phyloP scores from a whole-genome alignment of 2,113 vertebrate genomes.

The Podocnemis expansa region DNA sequence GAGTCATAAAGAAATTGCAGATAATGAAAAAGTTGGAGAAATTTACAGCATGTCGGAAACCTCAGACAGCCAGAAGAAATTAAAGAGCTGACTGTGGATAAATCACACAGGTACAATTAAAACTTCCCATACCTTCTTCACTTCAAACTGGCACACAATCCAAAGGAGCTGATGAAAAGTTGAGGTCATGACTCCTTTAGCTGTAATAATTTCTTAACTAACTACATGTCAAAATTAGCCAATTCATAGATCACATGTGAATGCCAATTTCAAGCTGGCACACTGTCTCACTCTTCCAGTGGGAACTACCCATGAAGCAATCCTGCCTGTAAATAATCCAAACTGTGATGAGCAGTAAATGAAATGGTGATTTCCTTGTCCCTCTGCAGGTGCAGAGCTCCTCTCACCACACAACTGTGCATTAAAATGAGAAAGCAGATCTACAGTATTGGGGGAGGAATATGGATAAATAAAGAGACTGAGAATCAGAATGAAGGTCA shows the following conservation, averaged over 20 bases:
- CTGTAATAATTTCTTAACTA: slow-evolving; percentile 80
- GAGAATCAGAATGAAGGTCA: slow-evolving; percentile 34
- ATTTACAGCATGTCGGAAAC: slow-evolving; percentile 96
- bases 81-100: slow-evolving; percentile 87
- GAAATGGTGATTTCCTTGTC: slow-evolving; percentile 46
- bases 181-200: slow-evolving; percentile 78
- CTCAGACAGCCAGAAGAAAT: slow-evolving; percentile 88
- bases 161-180: slow-evolving; percentile 82
- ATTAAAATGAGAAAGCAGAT: slow-evolving; percentile 74
- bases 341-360: slow-evolving; percentile 48
- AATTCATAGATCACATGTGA: slow-evolving; percentile 66
- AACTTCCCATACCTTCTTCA: slow-evolving; percentile 82
- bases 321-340: slow-evolving; percentile 67
- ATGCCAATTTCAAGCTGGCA: slow-evolving; percentile 58
- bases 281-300: slow-evolving; percentile 32
- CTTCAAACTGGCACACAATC: slow-evolving; percentile 81
- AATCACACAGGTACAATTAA: slow-evolving; percentile 87
- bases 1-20: slow-evolving; percentile 92
- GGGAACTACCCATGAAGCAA: slow-evolving; percentile 46
- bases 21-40: slow-evolving; percentile 99
- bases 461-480: background rate
- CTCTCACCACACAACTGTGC: slow-evolving; percentile 39
- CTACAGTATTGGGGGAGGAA: slow-evolving; percentile 41
- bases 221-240: slow-evolving; percentile 81
- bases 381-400: slow-evolving; percentile 54